Percentiles rank a stretch among this genome's conserved stretches.
Evolutionary conservation across 2,797 vertebrate species (phyloP).

Genomic region (Alcedo atthis): DNA sequence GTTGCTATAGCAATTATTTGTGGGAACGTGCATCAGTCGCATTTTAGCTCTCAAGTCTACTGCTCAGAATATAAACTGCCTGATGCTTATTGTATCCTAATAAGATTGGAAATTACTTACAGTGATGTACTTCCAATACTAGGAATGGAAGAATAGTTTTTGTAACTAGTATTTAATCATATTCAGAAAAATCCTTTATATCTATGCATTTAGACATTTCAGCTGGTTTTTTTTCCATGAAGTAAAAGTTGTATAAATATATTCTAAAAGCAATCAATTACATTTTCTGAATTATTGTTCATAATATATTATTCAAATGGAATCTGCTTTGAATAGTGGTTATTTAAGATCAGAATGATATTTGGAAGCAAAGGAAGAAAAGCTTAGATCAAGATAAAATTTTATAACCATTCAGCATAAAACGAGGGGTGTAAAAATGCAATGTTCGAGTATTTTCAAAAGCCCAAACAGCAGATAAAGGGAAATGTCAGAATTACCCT

Average conservation of each 20-base stretch:
- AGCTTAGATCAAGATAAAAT: neutral
- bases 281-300: constrained; percentile 20
- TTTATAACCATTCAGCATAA: constrained; percentile 12
- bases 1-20: constrained; percentile 79
- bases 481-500: neutral
- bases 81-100: constrained; percentile 28
- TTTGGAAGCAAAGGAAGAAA: constrained; percentile 31
- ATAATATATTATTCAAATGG: constrained; percentile 19
- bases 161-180: constrained; percentile 2
- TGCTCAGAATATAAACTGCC: constrained; percentile 51
- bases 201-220: neutral
- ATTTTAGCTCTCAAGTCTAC: constrained; percentile 52
- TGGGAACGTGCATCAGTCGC: constrained; percentile 42
- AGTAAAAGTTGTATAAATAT: constrained; percentile 16
- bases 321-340: neutral
- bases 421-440: neutral
- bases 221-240: neutral
- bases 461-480: constrained; percentile 13
- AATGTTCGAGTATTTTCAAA: neutral
- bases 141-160: constrained; percentile 14
- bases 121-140: constrained; percentile 30
- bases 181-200: neutral
- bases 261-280: constrained; percentile 2
- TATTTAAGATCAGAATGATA: constrained; percentile 49
- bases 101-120: constrained; percentile 61